Conservation (phyloP, 2,797 vertebrate genomes). For the Mormyrus proboscirostris region DNA sequence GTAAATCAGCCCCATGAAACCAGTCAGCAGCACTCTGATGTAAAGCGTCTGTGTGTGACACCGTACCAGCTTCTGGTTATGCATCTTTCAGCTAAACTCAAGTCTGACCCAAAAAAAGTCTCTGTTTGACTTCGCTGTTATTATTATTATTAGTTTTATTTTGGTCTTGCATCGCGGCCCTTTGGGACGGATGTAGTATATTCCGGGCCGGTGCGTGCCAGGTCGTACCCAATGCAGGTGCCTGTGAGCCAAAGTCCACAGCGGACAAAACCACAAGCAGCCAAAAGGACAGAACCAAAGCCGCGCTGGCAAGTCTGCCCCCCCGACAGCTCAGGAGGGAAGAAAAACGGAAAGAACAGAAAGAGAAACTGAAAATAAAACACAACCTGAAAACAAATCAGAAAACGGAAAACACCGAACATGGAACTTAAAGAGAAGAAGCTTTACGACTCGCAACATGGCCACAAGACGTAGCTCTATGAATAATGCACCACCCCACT, state of each 20-base stretch:
- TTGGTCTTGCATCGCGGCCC: background rate
- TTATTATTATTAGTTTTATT: background rate
- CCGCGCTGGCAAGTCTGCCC: constrained; percentile 50
- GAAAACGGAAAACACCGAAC: constrained; percentile 13
- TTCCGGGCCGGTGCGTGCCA: background rate
- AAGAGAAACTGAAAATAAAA: constrained; percentile 19
- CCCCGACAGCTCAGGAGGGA: constrained; percentile 59
- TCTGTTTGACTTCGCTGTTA: background rate
- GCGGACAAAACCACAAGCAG: constrained; percentile 77
- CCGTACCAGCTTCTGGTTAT: background rate
- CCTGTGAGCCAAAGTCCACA: constrained; percentile 71
- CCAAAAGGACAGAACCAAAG: constrained; percentile 81
- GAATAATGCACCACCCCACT: constrained; percentile 76
- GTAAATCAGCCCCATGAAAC: background rate
- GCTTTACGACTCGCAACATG: constrained; percentile 73
- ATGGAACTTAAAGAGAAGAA: constrained; percentile 38
- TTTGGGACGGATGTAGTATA: too few relatives aligned
- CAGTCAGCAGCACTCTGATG: constrained; percentile 40
- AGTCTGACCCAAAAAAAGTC: background rate
- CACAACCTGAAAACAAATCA: constrained; percentile 25
- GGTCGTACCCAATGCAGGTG: constrained; percentile 78
- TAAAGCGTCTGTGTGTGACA: constrained; percentile 52
- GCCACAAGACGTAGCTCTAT: constrained; percentile 71
- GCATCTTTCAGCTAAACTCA: background rate
- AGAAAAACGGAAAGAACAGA: constrained; percentile 30